phyloP scores from a whole-genome alignment of 2,113 vertebrate genomes.

The Paramisgurnus dabryanus region DNA sequence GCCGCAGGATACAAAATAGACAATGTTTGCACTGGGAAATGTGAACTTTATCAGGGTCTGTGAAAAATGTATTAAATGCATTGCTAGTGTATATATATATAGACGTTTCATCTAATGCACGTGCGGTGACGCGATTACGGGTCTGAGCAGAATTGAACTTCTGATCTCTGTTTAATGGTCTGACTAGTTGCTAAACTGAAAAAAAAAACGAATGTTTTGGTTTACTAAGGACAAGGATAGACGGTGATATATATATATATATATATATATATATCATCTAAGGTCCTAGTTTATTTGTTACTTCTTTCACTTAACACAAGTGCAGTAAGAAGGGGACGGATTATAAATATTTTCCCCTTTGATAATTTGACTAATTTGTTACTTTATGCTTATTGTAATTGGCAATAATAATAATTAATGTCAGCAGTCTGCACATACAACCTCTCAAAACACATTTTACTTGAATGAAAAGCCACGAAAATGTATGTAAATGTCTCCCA shows the following conservation, averaged over 20 bases:
- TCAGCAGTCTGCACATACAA: not conserved
- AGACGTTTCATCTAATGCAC: too few species aligned
- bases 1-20: not conserved
- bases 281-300: not conserved
- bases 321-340: not conserved
- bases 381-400: not conserved
- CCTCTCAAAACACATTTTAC: not conserved
- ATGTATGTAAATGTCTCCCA: not conserved
- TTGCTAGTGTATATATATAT: too few species aligned
- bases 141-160: too few species aligned
- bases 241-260: too few species aligned
- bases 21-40: slow-evolving; percentile 18
- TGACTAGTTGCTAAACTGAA: too few species aligned
- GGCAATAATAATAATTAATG: not conserved
- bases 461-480: too few species aligned
- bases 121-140: too few species aligned
- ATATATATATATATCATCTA: too few species aligned
- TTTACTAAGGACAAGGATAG: too few species aligned
- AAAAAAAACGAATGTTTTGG: too few species aligned
- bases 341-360: not conserved
- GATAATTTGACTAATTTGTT: not conserved
- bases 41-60: slow-evolving; percentile 9
- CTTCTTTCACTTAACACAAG: not conserved
- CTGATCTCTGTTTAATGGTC: too few species aligned
- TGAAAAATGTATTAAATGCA: slow-evolving; percentile 17